Conservation (phyloP, 2,888 invertebrate species). For the Cantharis rustica region DNA sequence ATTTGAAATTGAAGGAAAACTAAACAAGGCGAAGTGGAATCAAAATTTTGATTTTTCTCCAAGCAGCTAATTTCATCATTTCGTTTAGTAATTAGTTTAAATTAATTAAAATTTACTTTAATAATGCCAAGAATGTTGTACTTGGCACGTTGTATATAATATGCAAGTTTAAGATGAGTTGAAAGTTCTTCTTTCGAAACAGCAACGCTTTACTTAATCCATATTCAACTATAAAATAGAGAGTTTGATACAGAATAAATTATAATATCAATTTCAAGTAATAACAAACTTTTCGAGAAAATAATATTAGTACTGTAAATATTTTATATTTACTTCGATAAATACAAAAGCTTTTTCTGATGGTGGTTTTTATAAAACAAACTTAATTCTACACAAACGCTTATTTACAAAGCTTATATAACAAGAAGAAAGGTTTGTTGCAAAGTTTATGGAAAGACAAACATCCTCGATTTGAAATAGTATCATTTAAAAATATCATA, state of each 20-base stretch:
- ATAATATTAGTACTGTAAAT: background rate
- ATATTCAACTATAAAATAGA: background rate
- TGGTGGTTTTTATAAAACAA: background rate
- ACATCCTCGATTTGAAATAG: background rate
- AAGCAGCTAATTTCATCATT: background rate
- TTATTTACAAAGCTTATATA: background rate
- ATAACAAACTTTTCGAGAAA: background rate
- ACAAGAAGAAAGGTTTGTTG: background rate
- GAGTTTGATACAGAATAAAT: background rate
- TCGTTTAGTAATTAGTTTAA: background rate
- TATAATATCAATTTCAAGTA: background rate
- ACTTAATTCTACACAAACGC: background rate
- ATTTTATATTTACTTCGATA: background rate
- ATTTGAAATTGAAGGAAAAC: background rate
- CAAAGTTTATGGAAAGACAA: background rate
- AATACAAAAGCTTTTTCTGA: background rate
- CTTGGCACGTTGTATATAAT: background rate
- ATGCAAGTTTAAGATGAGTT: background rate
- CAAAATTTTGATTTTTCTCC: background rate
- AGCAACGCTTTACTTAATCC: background rate
- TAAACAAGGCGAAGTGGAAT: background rate
- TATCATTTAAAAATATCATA: conserved; percentile 13
- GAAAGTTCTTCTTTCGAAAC: background rate
- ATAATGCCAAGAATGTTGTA: conserved; percentile 6
- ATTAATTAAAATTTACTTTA: background rate